These are phyloP conservation scores for Acleris holmiana DNA, from an alignment of 2,888 invertebrate species.

Conservation along the genomic window DNA sequence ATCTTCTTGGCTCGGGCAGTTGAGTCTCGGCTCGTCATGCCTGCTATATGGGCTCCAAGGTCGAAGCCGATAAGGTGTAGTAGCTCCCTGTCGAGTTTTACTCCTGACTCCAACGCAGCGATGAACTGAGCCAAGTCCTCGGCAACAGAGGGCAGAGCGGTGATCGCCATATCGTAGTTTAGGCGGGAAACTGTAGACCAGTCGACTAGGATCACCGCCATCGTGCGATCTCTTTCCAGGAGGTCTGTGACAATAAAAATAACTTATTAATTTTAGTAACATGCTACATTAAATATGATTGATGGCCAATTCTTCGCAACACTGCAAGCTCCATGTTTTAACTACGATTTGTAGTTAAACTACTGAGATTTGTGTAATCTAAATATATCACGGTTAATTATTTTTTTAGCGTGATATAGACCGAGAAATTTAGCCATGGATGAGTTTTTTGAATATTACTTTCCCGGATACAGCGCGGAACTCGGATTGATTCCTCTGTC, in stretches of 20 bases:
- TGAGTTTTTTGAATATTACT: too few relatives aligned
- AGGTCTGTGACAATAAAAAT: slow-evolving; percentile 5
- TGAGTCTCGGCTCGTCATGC: slow-evolving; percentile 20
- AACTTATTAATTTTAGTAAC: not conserved
- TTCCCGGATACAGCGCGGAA: too few relatives aligned
- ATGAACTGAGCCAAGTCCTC: slow-evolving; percentile 18
- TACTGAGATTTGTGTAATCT: too few relatives aligned
- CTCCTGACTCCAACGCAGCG: not conserved
- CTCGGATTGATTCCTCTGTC: too few relatives aligned
- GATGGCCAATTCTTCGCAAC: too few relatives aligned
- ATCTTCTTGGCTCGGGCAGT: slow-evolving; percentile 27
- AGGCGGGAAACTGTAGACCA: slow-evolving; percentile 11
- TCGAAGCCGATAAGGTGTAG: slow-evolving; percentile 39
- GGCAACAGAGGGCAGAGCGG: slow-evolving; percentile 12
- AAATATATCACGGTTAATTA: too few relatives aligned
- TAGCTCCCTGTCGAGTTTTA: not conserved
- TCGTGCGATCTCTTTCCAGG: not conserved
- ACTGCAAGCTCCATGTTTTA: too few relatives aligned
- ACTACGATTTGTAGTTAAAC: too few relatives aligned
- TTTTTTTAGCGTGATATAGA: too few relatives aligned
- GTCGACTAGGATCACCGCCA: slow-evolving; percentile 16
- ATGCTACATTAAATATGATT: too few relatives aligned
- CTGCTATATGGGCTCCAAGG: slow-evolving; percentile 36
- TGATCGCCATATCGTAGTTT: not conserved
- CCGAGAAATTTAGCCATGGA: too few relatives aligned